Conservation (phyloP, 1,140 invertebrate species). For the Vanessa tameamea region DNA sequence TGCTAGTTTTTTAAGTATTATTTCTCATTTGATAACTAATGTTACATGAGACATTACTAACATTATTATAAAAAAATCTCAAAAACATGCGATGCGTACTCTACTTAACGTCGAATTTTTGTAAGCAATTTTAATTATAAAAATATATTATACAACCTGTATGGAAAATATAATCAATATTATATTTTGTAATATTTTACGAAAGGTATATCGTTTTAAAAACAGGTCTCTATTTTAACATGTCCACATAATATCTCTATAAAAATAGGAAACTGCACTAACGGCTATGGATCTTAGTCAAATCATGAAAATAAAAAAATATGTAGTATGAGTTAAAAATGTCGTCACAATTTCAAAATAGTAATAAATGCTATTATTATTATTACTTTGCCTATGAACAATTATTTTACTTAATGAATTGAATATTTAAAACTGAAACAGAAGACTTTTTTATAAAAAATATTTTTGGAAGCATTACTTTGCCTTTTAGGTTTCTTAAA, state of each 20-base stretch:
- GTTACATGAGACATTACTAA: constrained; percentile 34
- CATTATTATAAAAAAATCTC: constrained; percentile 26
- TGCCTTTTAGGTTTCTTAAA: too few relatives aligned
- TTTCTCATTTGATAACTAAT: constrained; percentile 35
- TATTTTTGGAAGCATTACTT: too few relatives aligned
- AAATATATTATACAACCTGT: background rate
- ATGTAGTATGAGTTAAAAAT: too few relatives aligned
- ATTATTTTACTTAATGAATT: background rate
- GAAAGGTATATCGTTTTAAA: constrained; percentile 17
- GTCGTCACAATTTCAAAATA: too few relatives aligned
- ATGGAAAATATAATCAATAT: constrained; percentile 13
- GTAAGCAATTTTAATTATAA: constrained; percentile 25
- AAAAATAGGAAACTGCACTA: background rate
- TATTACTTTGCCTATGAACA: too few relatives aligned
- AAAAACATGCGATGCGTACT: constrained; percentile 32
- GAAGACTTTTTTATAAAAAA: too few relatives aligned
- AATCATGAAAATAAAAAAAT: too few relatives aligned
- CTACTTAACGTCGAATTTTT: constrained; percentile 26
- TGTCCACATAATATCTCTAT: constrained; percentile 16
- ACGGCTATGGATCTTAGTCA: too few relatives aligned
- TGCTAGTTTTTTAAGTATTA: constrained; percentile 58
- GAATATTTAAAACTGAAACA: too few relatives aligned
- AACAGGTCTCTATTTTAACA: constrained; percentile 9
- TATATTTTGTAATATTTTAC: constrained; percentile 27
- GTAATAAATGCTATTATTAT: too few relatives aligned